Evolutionary conservation across 2,888 invertebrate species (phyloP).

Genomic region (Philonicus albiceps): DNA sequence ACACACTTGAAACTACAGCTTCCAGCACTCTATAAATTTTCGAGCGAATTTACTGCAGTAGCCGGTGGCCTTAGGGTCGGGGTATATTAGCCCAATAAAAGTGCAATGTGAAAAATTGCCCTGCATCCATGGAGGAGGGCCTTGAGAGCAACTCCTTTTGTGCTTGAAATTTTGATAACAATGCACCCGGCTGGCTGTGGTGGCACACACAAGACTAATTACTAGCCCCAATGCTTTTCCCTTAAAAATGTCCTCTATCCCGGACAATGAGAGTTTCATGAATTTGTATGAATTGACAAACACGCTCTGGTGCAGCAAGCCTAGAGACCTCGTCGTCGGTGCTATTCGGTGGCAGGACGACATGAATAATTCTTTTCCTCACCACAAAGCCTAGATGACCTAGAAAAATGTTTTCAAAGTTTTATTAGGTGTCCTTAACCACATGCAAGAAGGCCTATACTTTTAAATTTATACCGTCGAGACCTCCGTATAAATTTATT

Average conservation of each 20-base stretch:
- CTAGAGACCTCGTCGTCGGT: neutral
- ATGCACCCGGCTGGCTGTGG: neutral
- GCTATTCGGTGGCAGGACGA: neutral
- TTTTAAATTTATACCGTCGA: no score
- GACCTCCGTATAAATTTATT: neutral
- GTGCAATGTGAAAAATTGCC: slow-evolving; percentile 4
- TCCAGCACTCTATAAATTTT: neutral
- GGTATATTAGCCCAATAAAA: slow-evolving; percentile 25
- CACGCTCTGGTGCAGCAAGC: neutral
- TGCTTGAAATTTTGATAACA: neutral
- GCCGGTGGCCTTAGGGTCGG: neutral
- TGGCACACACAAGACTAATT: neutral
- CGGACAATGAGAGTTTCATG: neutral
- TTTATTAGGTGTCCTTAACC: neutral
- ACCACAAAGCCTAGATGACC: neutral
- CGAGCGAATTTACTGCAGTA: neutral
- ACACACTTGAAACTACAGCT: neutral
- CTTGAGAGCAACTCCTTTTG: neutral
- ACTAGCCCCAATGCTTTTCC: neutral
- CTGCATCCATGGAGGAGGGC: neutral
- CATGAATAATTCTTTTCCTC: neutral
- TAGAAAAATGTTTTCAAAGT: neutral
- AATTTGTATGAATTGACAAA: neutral
- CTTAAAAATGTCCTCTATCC: neutral
- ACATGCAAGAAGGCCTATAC: neutral